These are phyloP conservation scores for Erebia ligea DNA, from an alignment of 2,888 invertebrate genomes.

Conservation along the genomic window DNA sequence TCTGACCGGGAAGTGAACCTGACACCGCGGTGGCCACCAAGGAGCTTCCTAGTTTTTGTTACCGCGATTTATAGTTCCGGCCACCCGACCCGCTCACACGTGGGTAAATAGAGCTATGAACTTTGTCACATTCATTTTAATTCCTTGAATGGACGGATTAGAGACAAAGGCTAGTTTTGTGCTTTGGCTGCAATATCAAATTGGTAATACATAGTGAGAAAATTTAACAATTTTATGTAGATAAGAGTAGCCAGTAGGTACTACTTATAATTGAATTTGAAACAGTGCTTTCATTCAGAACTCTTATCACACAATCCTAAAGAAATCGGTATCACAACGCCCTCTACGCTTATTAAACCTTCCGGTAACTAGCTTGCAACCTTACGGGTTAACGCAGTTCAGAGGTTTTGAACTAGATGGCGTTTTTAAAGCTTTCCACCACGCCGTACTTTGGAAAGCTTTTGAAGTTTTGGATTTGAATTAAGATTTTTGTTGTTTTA, in stretches of 20 bases:
- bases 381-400: slow-evolving; percentile 59
- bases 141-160: neutral
- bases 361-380: slow-evolving; percentile 50
- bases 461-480: neutral
- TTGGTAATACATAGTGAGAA: too few relatives aligned
- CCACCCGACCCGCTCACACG: slow-evolving; percentile 63
- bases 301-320: neutral
- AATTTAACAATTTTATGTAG: too few relatives aligned
- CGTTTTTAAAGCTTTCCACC: slow-evolving; percentile 44
- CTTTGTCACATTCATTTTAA: slow-evolving; percentile 4
- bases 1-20: slow-evolving; percentile 65
- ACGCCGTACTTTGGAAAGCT: neutral
- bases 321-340: slow-evolving; percentile 49
- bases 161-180: neutral
- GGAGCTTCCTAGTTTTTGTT: slow-evolving; percentile 70
- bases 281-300: neutral
- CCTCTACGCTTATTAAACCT: slow-evolving; percentile 53
- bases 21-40: slow-evolving; percentile 72
- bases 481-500: too few relatives aligned
- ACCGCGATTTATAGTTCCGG: slow-evolving; percentile 74
- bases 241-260: too few relatives aligned
- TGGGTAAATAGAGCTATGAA: slow-evolving; percentile 60
- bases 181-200: too few relatives aligned
- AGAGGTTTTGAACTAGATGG: slow-evolving; percentile 56
- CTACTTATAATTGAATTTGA: too few relatives aligned